A percentile compares a stretch with the other conserved stretches of the same genome.
Conservation (phyloP, 2,797 vertebrate genomes). For the Agapornis canus region DNA sequence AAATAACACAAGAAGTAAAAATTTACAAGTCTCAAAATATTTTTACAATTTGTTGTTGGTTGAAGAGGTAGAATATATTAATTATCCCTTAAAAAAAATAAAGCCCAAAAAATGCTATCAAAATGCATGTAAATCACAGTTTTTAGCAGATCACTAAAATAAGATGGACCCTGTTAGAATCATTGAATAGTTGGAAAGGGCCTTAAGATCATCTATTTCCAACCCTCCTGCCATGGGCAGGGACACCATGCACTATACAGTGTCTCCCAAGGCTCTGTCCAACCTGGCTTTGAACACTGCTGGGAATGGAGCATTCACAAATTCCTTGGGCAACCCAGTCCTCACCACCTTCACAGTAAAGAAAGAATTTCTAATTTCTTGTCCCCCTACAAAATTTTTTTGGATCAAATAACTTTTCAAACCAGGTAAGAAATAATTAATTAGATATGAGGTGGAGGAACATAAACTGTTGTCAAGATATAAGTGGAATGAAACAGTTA, state of each 20-base stretch:
- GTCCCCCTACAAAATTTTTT: too few relatives aligned
- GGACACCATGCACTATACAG: not conserved
- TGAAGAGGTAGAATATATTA: not conserved
- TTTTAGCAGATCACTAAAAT: not conserved
- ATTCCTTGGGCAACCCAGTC: not conserved
- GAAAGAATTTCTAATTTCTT: not conserved
- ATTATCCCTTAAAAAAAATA: not conserved
- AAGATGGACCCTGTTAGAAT: not conserved
- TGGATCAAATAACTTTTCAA: too few relatives aligned
- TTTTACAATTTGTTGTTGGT: not conserved
- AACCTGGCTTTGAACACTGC: not conserved
- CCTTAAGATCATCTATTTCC: not conserved
- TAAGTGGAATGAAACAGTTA: not conserved
- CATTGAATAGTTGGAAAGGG: not conserved
- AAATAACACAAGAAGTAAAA: not conserved
- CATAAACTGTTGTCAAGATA: not conserved
- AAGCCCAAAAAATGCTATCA: not conserved
- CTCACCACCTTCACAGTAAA: not conserved
- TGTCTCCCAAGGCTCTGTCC: not conserved
- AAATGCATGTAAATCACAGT: not conserved
- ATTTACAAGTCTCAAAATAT: not conserved
- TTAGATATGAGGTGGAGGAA: not conserved
- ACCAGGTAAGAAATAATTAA: not conserved
- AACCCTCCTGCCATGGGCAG: not conserved
- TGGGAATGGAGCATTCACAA: not conserved